Evolutionary conservation across 2,113 vertebrate species (phyloP), one percentile per base, ranked within the genome.

Genomic region (Eurystomus gularis): DNA sequence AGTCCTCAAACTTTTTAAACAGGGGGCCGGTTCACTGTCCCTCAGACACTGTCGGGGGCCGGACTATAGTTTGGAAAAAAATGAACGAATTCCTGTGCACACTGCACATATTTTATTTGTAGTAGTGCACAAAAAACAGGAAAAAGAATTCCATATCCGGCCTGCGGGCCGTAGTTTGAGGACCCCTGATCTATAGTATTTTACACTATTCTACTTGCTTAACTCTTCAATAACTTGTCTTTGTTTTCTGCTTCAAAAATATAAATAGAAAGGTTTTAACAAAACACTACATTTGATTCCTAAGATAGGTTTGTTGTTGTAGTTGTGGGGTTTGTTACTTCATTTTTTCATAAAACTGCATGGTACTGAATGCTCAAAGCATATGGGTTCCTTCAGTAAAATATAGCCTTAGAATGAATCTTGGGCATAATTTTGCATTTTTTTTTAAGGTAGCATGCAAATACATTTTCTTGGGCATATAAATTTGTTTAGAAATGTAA

Each of bases 241-340:
- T 76, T 58, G 51, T 90, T 96, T 75, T 94, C 58, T 46, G 3
- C 31, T 82, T 96, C 20, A 73, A 91, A 92, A 94, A 87, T 65
- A 75, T 75, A 96, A 86, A 92, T 73, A 19, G 8, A 54, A 86
- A 66, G 6, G 84, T 84, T 93, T 42, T 51, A 72, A 72, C 77
- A 51, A 94, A 81, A 37, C 10, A 13, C 26, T 54, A 18, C 2
- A 18, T 24, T 95, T 94, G 70, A 46, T 77, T 94, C 65, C 54
- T 64, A 88, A 66, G n/a, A 60, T 48, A 64, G 10, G 16, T n/a
- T 91, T 73, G 7, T 64, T 82, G 8, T 68, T 60, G 42, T 84
- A 21, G 21, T 18, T 48, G 12, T 26, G 20, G 13, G 6, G 35
- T 60, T 37, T 72, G 48, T 52, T 57, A 31, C 13, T 66, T 39